A percentile compares a stretch with the other conserved stretches of the same genome.
phyloP scores from a whole-genome alignment of 2,113 vertebrate species.

The Crotalus horridus region DNA sequence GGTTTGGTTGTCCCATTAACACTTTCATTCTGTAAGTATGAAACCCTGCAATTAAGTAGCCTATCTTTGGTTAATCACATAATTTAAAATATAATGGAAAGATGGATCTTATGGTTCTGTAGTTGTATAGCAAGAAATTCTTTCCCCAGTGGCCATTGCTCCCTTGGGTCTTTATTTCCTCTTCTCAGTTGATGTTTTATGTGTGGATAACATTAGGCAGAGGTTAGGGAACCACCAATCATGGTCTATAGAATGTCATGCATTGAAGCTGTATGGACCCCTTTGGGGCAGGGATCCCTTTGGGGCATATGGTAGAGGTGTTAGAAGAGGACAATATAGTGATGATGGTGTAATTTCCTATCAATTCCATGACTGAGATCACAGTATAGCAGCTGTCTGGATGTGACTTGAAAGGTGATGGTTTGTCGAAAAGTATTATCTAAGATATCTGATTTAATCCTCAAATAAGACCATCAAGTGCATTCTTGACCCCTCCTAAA shows the following conservation, averaged over 20 bases:
- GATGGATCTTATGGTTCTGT: background rate
- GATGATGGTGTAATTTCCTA: background rate
- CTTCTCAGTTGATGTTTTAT: background rate
- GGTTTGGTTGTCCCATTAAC: background rate
- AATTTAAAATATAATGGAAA: background rate
- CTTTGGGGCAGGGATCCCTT: background rate
- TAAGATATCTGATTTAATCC: background rate
- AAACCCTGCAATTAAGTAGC: background rate
- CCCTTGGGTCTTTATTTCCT: background rate
- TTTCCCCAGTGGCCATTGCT: background rate
- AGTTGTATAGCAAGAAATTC: background rate
- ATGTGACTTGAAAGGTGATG: background rate
- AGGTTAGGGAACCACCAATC: background rate
- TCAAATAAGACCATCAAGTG: background rate
- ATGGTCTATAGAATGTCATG: background rate
- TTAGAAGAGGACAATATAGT: background rate
- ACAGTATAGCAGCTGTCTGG: background rate
- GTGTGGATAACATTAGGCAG: background rate
- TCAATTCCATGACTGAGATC: background rate
- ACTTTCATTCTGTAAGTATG: background rate
- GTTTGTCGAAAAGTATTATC: background rate
- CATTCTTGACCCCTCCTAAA: background rate
- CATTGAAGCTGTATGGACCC: background rate
- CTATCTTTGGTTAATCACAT: background rate
- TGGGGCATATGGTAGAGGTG: background rate